Evolutionary conservation across 2,797 vertebrate species (phyloP), one percentile per base, ranked within the genome.

Genomic region (Oreortyx pictus): DNA sequence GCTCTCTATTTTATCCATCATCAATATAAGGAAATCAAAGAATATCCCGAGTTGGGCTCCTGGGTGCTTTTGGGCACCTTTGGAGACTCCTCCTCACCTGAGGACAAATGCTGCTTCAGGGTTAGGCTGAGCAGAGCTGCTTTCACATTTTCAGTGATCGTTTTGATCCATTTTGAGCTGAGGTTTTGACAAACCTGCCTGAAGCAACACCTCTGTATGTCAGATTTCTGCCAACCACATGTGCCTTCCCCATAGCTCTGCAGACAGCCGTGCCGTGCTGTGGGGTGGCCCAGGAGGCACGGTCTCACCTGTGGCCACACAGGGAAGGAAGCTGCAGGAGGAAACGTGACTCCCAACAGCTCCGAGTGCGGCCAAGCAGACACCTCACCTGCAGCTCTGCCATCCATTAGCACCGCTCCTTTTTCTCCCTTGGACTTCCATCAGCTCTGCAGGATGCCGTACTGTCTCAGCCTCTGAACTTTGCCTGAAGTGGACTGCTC

Each of bases 381-480:
- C 15, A 10, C 50, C 20, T 82, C 1, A 0, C 39, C 56, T 41
- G 52, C 1, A 0, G 4, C 43, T 89, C 71, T 76, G 33, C 49
- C n/a, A 23, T 11, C 56, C 8, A 1, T 73, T 54, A 70, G 14
- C 56, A 27, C n/a, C 43, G 11, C 31, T 86, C 25, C 19, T 3
- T 84, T 70, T 71, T 41, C 61, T 54, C 16, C 46, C 20, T 49
- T 56, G 57, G 75, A 20, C 20, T 82, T 1, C 24, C 68, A 24
- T 41, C 49, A 75, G 24, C 49, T 65, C 62, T 52, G 31, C 31
- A 15, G 49, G 29, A 4, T 0, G 0, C 23, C 7, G 19, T n/a
- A n/a, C n/a, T 50, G 1, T 29, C 29, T 29, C 1, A 7, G 14
- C 9, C 65, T 8, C 52, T 39, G 68, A 80, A 27, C 57, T 4